Base-by-base conservation (phyloP, 2,888 invertebrate genomes). In the Lobophora halterata region DNA sequence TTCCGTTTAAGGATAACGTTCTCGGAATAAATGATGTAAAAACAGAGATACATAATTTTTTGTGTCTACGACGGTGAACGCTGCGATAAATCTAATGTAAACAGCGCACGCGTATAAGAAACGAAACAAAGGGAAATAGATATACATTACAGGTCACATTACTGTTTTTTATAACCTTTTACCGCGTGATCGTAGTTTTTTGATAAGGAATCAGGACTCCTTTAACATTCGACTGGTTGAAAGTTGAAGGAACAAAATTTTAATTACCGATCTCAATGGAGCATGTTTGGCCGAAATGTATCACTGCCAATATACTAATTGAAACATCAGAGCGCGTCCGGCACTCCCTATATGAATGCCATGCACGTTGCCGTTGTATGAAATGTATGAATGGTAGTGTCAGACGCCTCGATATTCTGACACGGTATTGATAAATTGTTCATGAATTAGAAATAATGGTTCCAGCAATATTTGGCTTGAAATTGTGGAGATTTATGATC, bases 51-150 rank as follows among this genome's bases (percentile, higher is more conserved):
- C 64, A 64, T 68, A 70, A 76, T 77, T 75, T 71, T 61, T 61
- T 52, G 59, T 69, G 65, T 69, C 61, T 50, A 51, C 59, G 58
- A 49, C 57, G 55, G 62, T 52, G 59, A 58, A n/a, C 49, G 64
- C 52, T 50, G 36, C 53, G 60, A 70, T 76, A 73, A 76, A 74
- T 77, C 71, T 73, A 71, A 76, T 67, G 70, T 66, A 74, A 75
- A 77, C 70, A 73, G 57, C 64, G 65, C 57, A 59, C 58, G 49
- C 42, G 38, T 61, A 62, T 55, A 58, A 54, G 55, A 58, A 52
- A 48, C 45, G 56, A 58, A 66, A 66, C 64, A 65, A 65, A 64
- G 43, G 48, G 35, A 52, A 57, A 57, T 52, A 38, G 58, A 56
- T 60, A 40, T 51, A 46, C 52, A 53, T 55, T 53, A 47, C 26